Evolutionary conservation across 2,888 invertebrate species (phyloP).

Genomic region (Hoplodrina ambigua): DNA sequence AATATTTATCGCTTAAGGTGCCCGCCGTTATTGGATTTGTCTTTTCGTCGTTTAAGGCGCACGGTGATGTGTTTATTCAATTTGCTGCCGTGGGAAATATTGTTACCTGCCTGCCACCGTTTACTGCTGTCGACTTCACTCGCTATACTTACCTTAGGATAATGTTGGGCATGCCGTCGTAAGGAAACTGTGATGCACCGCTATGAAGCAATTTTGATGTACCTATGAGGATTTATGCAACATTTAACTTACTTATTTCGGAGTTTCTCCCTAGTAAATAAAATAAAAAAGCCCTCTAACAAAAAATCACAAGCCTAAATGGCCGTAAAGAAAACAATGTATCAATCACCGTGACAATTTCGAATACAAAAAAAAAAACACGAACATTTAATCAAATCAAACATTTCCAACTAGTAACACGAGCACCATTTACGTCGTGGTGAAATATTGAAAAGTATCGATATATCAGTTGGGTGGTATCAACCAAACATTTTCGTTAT

Average conservation of each 20-base stretch:
- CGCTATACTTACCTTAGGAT: slow-evolving; percentile 56
- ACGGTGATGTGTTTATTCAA: slow-evolving; percentile 89
- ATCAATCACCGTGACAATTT: slow-evolving; percentile 39
- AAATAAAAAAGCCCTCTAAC: not conserved
- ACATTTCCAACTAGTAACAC: slow-evolving; percentile 51
- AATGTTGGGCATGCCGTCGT: slow-evolving; percentile 25
- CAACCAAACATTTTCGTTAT: slow-evolving; percentile 80
- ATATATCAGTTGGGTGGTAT: slow-evolving; percentile 72
- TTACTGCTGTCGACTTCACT: slow-evolving; percentile 74
- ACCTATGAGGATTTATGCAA: not conserved
- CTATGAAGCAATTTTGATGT: not conserved
- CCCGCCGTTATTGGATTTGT: slow-evolving; percentile 86
- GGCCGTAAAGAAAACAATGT: slow-evolving; percentile 3
- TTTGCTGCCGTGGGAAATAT: slow-evolving; percentile 85
- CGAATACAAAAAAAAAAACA: slow-evolving; percentile 46
- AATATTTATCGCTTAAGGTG: slow-evolving; percentile 84
- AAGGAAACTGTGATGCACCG: slow-evolving; percentile 2
- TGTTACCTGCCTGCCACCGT: slow-evolving; percentile 81
- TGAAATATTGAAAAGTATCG: slow-evolving; percentile 64
- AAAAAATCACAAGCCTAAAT: not conserved
- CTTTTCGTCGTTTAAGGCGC: slow-evolving; percentile 87
- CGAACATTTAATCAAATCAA: slow-evolving; percentile 50
- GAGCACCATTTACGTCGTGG: slow-evolving; percentile 50
- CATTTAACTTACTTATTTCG: too few species aligned
- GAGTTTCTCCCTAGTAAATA: not conserved